Evolutionary conservation across 1,140 invertebrate species (phyloP).

Genomic region (Tenebrio molitor): DNA sequence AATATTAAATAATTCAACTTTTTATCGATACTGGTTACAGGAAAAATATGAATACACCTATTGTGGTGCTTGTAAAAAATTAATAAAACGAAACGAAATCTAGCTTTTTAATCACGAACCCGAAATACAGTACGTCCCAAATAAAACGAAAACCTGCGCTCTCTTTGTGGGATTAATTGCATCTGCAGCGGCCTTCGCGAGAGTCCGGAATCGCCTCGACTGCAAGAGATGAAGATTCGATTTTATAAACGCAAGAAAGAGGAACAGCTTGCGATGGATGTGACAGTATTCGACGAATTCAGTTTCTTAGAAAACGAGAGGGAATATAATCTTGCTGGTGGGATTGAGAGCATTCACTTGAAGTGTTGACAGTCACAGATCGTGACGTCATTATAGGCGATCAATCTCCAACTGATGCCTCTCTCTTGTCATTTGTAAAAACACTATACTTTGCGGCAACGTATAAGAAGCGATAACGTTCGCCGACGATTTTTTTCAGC

Average conservation of each 20-base stretch:
- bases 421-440: constrained; percentile 43
- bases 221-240: constrained; percentile 31
- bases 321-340: constrained; percentile 43
- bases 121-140: too few relatives aligned
- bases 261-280: constrained; percentile 38
- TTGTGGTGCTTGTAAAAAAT: too few relatives aligned
- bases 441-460: constrained; percentile 29
- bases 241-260: constrained; percentile 40
- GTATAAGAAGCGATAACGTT: constrained; percentile 39
- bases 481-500: constrained; percentile 10
- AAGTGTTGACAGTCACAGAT: constrained; percentile 53
- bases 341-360: constrained; percentile 45
- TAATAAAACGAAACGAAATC: too few relatives aligned
- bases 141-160: too few relatives aligned
- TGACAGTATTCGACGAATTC: constrained; percentile 32
- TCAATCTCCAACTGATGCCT: constrained; percentile 46
- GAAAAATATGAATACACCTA: too few relatives aligned
- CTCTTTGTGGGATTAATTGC: constrained; percentile 21
- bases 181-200: neutral
- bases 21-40: too few relatives aligned
- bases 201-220: too few relatives aligned
- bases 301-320: constrained; percentile 38
- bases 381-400: constrained; percentile 53
- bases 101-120: too few relatives aligned
- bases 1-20: too few relatives aligned